Evolutionary conservation across 2,888 invertebrate genomes (phyloP), one percentile per base, ranked within the genome.

Genomic region (Protula sp.): DNA sequence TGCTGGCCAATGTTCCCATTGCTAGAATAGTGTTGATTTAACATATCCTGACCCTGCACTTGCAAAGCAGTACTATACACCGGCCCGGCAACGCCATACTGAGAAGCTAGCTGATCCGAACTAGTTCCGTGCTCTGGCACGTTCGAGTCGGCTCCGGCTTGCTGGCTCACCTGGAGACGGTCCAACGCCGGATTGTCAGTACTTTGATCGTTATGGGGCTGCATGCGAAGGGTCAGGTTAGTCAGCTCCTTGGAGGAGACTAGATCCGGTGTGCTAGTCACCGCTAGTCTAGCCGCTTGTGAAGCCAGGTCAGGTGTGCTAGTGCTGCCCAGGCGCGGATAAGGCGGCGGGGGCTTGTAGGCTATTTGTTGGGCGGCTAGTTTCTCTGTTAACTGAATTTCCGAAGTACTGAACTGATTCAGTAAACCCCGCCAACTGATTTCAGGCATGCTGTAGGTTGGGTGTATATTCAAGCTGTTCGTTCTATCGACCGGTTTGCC

Each of bases 291-390:
- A 45, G 30, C 29, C 22, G 59, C 62, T 60, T 56, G 66, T 54
- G 55, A 54, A 0, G 91, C 91, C 59, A 92, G 79, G 78, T 92
- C 92, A 0, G 92, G 91, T 0, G 91, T 91, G 0, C 90, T 91
- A 70, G 89, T 90, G 5, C 90, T 91, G 24, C 89, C 90, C 2
- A 90, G 90, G 19, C 74, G 75, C 0, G 90, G 89, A 81, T 92
- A 92, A 0, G 92, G 92, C 0, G 92, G 92, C 0, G 91, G 90
- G 2, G 77, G 78, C 77, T 91, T 91, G 75, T 87, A 88, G 54
- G 86, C 65, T 45, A 70, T 68, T n/a, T n/a, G 78, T 77, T 91
- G 91, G 75, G 87, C 88, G 54, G 86, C 65, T 45, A 70, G 68
- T 45, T 59, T 61, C 30, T 61, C 30, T 27, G 54, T 54, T 26